phyloP scores from a whole-genome alignment of 2,888 invertebrate genomes.

The Melinaea menophilus region DNA sequence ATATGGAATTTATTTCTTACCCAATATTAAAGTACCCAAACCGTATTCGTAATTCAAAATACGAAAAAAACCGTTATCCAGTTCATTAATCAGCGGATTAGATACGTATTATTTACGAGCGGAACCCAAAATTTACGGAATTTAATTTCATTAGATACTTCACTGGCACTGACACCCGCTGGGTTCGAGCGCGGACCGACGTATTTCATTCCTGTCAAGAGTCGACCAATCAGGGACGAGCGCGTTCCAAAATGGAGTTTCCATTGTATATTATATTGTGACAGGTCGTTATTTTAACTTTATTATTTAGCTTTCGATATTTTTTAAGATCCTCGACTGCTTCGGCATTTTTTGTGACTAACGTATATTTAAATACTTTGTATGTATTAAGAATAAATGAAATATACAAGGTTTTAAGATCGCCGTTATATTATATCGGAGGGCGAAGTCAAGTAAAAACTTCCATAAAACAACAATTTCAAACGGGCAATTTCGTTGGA shows the following conservation, averaged over 20 bases:
- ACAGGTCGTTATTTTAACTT: conserved; percentile 76
- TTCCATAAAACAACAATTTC: conserved; percentile 78
- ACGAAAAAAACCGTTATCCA: conserved; percentile 48
- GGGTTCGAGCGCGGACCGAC: conserved; percentile 59
- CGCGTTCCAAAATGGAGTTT: conserved; percentile 75
- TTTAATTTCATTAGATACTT: conserved; percentile 77
- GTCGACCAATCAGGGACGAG: conserved; percentile 61
- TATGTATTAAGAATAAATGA: too few relatives aligned
- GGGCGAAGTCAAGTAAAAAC: conserved; percentile 77
- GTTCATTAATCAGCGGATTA: conserved; percentile 76
- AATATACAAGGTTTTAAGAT: conserved; percentile 39
- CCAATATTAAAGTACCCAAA: conserved; percentile 5
- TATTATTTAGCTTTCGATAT: conserved; percentile 68
- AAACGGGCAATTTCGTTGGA: conserved; percentile 76
- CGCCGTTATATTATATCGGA: conserved; percentile 64
- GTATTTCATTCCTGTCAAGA: conserved; percentile 74
- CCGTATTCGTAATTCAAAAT: conserved; percentile 17
- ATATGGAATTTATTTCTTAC: conserved; percentile 19
- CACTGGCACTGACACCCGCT: conserved; percentile 75
- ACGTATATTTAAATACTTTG: conserved; percentile 13
- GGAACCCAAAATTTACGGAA: conserved; percentile 73
- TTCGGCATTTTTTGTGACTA: conserved; percentile 19
- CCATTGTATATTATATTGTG: conserved; percentile 77
- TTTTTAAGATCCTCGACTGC: conserved; percentile 47
- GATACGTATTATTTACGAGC: conserved; percentile 75